Evolutionary conservation across 2,888 invertebrate genomes (phyloP), one percentile per base, ranked within the genome.

Genomic region (Athrips mouffetella): DNA sequence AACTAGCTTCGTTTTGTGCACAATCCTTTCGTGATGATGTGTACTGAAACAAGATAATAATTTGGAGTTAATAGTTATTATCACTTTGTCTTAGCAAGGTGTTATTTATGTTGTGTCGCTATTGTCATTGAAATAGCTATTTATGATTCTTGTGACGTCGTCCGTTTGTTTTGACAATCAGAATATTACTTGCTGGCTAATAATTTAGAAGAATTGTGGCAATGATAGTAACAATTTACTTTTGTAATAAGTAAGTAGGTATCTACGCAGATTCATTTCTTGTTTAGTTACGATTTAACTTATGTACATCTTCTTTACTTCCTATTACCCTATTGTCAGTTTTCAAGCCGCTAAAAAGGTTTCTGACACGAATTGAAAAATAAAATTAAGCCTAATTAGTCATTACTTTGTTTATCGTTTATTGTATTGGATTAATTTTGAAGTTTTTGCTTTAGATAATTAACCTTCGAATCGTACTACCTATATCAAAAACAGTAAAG

Each of bases 1-100:
- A 69, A 69, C 71, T 73, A 71, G 71, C 71, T 70, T 70, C 55
- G 65, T 53, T 70, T 77, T 79, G 74, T 75, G 75, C 79, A 77
- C 79, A 62, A 62, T 63, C 66, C 62, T 73, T 69, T 69, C 66
- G 59, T 62, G 50, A 60, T 57, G 50, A 51, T 58, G 58, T 58
- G 60, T 62, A 68, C 83, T 83, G 80, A 50, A 83, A 83, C 81
- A 81, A 82, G 56, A 64, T 59, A 58, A 53, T 41, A 50, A 35
- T 55, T 47, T 11, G 5, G 16, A 18, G 29, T 37, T 49, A 44
- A 39, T 21, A n/a, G n/a, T 29, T 18, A 15, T 16, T 29, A 16
- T 3, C n/a, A n/a, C 10, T 8, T 13, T 5, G 21, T 23, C 15
- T 18, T 11, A n/a, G 18, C 4, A 13, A 15, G 15, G 16, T n/a